phyloP scores from a whole-genome alignment of 1,140 invertebrate genomes.

The Drosophila leontia region DNA sequence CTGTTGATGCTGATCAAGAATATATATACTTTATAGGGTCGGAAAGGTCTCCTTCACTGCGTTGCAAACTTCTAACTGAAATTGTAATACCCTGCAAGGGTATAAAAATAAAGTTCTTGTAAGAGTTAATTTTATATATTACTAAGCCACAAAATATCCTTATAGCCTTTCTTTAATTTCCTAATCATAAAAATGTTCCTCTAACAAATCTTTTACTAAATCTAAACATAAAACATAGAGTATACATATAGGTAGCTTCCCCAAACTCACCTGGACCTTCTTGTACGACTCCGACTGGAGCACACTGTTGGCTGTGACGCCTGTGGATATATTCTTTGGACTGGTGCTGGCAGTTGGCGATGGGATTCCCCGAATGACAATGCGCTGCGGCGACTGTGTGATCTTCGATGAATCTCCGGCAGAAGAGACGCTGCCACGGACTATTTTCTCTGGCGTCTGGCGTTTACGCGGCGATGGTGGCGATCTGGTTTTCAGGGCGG shows the following conservation, averaged over 20 bases:
- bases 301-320: slow-evolving; percentile 36
- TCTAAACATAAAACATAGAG: not conserved
- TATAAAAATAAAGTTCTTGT: no score
- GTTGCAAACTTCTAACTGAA: no score
- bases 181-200: not conserved
- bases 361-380: not conserved
- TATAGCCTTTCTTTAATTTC: not conserved
- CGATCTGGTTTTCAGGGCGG: slow-evolving; percentile 23
- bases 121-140: not conserved
- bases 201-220: no score
- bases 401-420: slow-evolving; percentile 33
- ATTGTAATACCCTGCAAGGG: no score
- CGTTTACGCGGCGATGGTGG: slow-evolving; percentile 27
- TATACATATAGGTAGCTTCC: not conserved
- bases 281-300: slow-evolving; percentile 74
- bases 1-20: no score
- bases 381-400: slow-evolving; percentile 22
- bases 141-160: not conserved
- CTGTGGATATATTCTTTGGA: not conserved
- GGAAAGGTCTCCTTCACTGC: no score
- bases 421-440: not conserved
- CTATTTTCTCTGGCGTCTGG: slow-evolving; percentile 26
- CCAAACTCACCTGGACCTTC: slow-evolving; percentile 66
- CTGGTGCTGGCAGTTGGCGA: not conserved
- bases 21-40: no score